These are phyloP conservation scores for Ametastegia equiseti DNA, from an alignment of 2,888 invertebrate genomes.

Conservation along the genomic window DNA sequence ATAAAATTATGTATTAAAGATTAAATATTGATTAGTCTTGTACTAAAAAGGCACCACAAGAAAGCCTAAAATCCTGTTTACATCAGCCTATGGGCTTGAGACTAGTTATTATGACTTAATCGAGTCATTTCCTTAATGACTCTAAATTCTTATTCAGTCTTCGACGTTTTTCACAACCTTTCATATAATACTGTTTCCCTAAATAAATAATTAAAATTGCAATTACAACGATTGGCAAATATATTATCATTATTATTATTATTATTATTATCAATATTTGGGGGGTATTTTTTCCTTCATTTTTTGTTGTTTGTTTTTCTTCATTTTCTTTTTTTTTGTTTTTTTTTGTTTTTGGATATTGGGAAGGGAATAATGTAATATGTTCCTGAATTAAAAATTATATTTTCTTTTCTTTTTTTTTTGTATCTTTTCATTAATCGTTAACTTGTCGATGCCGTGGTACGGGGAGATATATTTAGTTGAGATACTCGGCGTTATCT, in stretches of 20 bases:
- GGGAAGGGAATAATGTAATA: slow-evolving; percentile 8
- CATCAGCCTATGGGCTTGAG: slow-evolving; percentile 66
- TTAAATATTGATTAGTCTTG: slow-evolving; percentile 61
- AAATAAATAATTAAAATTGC: slow-evolving; percentile 39
- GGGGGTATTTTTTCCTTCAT: background rate
- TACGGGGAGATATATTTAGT: slow-evolving; percentile 54
- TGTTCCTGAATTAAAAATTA: slow-evolving; percentile 33
- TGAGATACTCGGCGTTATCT: slow-evolving; percentile 69
- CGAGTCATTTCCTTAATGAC: slow-evolving; percentile 62
- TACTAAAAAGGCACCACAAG: slow-evolving; percentile 70
- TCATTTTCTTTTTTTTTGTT: background rate
- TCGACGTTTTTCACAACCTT: slow-evolving; percentile 71
- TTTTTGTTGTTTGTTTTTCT: too few species aligned
- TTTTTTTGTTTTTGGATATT: background rate
- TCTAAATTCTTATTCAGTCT: slow-evolving; percentile 70
- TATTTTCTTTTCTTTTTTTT: slow-evolving; percentile 7
- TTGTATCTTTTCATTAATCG: slow-evolving; percentile 2
- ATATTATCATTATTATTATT: too few species aligned
- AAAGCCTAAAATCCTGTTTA: slow-evolving; percentile 67
- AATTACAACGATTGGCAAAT: slow-evolving; percentile 34
- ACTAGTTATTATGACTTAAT: slow-evolving; percentile 75
- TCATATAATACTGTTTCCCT: slow-evolving; percentile 51
- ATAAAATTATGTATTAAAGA: slow-evolving; percentile 55
- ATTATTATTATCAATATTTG: too few species aligned
- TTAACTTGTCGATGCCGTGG: slow-evolving; percentile 34